These are phyloP conservation scores for Micromys minutus DNA, from an alignment of 2,113 vertebrate genomes.

Conservation along the genomic window DNA sequence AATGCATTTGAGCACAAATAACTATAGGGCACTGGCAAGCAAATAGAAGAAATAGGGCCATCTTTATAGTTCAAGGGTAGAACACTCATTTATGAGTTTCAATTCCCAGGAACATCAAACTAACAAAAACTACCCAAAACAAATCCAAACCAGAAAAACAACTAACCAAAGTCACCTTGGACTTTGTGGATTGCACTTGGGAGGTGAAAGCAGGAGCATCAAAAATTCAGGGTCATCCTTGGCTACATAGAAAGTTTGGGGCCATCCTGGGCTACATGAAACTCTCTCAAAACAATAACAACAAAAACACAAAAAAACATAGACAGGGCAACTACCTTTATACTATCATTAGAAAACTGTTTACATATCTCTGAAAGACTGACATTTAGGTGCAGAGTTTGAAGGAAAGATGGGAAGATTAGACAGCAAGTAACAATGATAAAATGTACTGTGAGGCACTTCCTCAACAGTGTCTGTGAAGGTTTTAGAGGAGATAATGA, in stretches of 20 bases:
- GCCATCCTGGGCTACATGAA: background rate
- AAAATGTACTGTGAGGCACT: background rate
- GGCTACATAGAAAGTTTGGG: background rate
- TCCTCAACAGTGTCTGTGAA: background rate
- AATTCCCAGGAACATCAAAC: background rate
- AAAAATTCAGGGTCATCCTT: background rate
- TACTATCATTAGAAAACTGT: background rate
- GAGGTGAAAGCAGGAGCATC: background rate
- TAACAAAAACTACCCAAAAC: background rate
- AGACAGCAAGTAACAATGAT: conserved; percentile 24
- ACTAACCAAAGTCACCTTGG: background rate
- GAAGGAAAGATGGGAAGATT: background rate
- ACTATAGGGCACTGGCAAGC: background rate
- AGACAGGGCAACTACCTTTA: background rate
- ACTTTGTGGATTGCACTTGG: background rate
- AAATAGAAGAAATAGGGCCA: background rate
- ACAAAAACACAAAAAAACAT: too few relatives aligned
- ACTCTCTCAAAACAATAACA: background rate
- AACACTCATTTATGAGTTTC: background rate
- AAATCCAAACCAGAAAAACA: background rate
- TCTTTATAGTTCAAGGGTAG: background rate
- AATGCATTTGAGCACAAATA: background rate
- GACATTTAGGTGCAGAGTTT: conserved; percentile 1
- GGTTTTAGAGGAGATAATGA: background rate
- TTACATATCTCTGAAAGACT: conserved; percentile 13